Evolutionary conservation across 2,113 vertebrate species (phyloP).

Genomic region (Speoplatyrhinus poulsoni): DNA sequence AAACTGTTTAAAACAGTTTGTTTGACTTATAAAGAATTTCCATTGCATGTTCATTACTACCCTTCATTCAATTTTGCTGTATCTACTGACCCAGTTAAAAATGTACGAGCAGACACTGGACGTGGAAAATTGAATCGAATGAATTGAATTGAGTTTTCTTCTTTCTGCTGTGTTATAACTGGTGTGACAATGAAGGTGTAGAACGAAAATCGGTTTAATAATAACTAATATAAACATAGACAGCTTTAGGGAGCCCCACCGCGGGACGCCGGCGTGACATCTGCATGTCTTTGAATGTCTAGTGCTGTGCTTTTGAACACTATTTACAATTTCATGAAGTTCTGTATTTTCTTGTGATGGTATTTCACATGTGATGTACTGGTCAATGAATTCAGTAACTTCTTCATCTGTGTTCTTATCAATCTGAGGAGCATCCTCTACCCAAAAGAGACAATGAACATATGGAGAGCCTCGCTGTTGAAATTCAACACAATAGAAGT

Average conservation of each 20-base stretch:
- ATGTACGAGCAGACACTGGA: not conserved
- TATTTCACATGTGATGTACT: conserved; percentile 18
- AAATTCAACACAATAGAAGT: conserved; percentile 25
- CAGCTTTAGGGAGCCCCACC: no score
- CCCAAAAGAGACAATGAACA: conserved; percentile 1
- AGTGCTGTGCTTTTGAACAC: conserved; percentile 19
- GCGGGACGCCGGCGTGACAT: no score
- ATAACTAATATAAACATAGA: no score
- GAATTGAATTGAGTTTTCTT: not conserved
- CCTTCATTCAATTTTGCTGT: not conserved
- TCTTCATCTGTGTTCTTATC: not conserved
- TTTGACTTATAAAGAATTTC: not conserved
- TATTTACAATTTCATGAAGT: not conserved
- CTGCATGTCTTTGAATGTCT: conserved; percentile 29
- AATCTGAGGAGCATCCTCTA: conserved; percentile 8
- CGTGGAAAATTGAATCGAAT: not conserved
- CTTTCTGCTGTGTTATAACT: no score
- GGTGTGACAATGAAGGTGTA: no score
- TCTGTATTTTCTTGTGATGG: conserved; percentile 6
- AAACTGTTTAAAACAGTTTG: not conserved
- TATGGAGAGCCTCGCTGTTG: conserved; percentile 9
- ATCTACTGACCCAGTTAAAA: not conserved
- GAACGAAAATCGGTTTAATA: no score
- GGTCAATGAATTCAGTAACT: conserved; percentile 4
- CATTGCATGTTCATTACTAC: not conserved